Base-by-base conservation (phyloP, 2,888 invertebrate species). In the Penaeus monodon region DNA sequence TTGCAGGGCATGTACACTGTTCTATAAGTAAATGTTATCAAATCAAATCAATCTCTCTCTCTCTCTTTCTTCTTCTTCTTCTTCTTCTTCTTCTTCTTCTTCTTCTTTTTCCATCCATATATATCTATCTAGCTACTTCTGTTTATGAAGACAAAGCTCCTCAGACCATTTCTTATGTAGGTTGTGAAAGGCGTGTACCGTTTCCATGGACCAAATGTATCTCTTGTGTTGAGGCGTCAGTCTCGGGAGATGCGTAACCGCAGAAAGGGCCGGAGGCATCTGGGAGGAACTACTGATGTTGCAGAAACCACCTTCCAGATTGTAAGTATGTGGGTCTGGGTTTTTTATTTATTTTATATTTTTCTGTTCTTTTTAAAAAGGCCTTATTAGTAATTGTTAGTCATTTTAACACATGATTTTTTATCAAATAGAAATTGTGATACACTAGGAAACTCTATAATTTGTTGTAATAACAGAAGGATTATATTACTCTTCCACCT, bases 281-380 rank as follows among this genome's bases (percentile, higher is more conserved):
- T 68, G 10, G 85, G 86, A 33, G 85, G 89, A 66, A 89, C 89
- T 29, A 89, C 89, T 44, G 87, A 89, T 66, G 89, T 89, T 20
- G 89, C 87, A 17, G 87, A 88, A 57, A 89, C 89, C 8, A 82
- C 77, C 64, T 85, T 89, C 65, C 81, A 89, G 29, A 89, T 89
- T 24, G 89, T 89, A 68, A 81, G 86, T 88, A n/a, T 49, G 10
- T 57, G 49, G n/a, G n/a, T 49, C 24, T 78, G 49, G 4, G 7
- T n/a, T 10, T 49, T 78, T 24, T n/a, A 78, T 1, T 8, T 79
- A 1, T 22, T 57, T 6, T 79, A 65, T 38, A 12, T n/a, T 2
- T 1, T 27, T 2, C 38, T 74, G 0, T 27, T 33, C 2, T 74
- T 74, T n/a, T 8, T 29, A 27, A 27, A 20, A 6, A 27, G n/a